phyloP scores from a whole-genome alignment of 2,797 vertebrate genomes.

The Thamnophis elegans region DNA sequence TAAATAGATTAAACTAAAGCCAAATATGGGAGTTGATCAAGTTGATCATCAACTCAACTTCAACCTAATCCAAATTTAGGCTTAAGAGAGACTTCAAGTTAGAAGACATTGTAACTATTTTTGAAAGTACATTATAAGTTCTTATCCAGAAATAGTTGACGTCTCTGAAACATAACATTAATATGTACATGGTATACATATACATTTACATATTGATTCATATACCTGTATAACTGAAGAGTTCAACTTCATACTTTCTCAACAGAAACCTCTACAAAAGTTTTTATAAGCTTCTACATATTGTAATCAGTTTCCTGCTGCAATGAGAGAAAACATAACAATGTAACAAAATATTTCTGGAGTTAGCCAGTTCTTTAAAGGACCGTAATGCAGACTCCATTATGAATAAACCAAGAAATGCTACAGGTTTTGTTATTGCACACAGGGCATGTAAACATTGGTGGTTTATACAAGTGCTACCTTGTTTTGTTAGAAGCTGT shows the following conservation, averaged over 20 bases:
- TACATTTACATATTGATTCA: not conserved
- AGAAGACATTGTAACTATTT: not conserved
- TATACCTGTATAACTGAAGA: not conserved
- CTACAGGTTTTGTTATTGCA: conserved; percentile 33
- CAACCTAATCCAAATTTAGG: not conserved
- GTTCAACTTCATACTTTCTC: conserved; percentile 3
- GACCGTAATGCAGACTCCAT: conserved; percentile 55
- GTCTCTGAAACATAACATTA: not conserved
- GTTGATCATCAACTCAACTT: not conserved
- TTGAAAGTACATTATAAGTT: not conserved
- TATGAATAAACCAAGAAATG: conserved; percentile 46
- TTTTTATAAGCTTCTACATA: conserved; percentile 6
- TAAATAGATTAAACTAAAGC: not conserved
- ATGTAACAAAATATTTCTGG: conserved; percentile 42
- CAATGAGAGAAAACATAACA: conserved; percentile 53
- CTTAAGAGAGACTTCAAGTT: not conserved
- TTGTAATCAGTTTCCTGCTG: conserved; percentile 45
- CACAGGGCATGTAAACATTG: conserved; percentile 59
- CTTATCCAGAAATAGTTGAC: not conserved
- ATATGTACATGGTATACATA: not conserved
- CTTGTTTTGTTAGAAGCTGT: conserved; percentile 61
- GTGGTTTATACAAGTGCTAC: conserved; percentile 60
- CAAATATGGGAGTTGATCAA: not conserved
- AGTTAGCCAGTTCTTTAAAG: conserved; percentile 56
- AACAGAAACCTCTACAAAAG: conserved; percentile 35